phyloP scores from a whole-genome alignment of 1,140 invertebrate species.

The Planococcus citri region DNA sequence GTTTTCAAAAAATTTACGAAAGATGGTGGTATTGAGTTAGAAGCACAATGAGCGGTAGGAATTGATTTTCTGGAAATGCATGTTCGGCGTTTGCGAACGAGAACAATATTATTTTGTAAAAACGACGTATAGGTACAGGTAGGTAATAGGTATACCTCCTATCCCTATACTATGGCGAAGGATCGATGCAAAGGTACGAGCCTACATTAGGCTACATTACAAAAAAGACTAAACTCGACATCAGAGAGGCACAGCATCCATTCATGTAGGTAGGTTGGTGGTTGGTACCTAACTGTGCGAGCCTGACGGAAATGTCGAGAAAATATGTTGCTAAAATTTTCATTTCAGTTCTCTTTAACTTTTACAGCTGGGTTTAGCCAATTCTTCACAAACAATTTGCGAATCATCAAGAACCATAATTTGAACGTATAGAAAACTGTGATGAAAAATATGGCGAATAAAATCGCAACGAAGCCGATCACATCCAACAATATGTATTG shows the following conservation, averaged over 20 bases:
- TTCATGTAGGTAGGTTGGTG: too few relatives aligned
- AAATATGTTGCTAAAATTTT: too few relatives aligned
- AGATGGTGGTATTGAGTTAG: too few relatives aligned
- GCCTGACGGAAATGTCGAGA: too few relatives aligned
- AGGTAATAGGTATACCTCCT: background rate
- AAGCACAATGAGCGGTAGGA: too few relatives aligned
- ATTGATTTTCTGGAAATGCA: too few relatives aligned
- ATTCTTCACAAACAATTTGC: background rate
- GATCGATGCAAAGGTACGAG: background rate
- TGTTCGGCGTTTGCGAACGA: too few relatives aligned
- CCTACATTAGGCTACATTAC: too few relatives aligned
- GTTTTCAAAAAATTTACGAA: too few relatives aligned
- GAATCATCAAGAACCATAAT: background rate
- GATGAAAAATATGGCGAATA: background rate
- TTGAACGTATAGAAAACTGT: background rate
- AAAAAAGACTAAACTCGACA: too few relatives aligned
- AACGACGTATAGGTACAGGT: background rate
- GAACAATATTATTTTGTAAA: background rate
- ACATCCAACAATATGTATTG: conserved; percentile 47
- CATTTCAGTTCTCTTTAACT: background rate
- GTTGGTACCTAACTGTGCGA: too few relatives aligned
- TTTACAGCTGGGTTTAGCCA: background rate
- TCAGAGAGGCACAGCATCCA: too few relatives aligned
- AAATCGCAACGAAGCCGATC: background rate
- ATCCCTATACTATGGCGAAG: background rate